Conservation (phyloP, 2,797 vertebrate genomes). For the Fratercula arctica region DNA sequence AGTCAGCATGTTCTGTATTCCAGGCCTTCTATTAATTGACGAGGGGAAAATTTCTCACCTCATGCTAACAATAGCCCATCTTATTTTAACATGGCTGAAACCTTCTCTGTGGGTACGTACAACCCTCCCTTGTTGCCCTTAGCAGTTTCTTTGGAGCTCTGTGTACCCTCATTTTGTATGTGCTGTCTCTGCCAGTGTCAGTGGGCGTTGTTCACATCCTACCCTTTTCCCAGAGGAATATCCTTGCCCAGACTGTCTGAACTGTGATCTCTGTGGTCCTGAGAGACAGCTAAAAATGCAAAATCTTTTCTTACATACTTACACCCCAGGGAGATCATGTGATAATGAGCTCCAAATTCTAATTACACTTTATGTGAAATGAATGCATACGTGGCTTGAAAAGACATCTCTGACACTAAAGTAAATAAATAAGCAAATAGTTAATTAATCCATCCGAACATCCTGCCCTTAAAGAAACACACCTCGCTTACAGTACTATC, state of each 20-base stretch:
- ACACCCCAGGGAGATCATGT: background rate
- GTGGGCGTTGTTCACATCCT: background rate
- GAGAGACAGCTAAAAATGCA: background rate
- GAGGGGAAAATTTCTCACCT: conserved; percentile 37
- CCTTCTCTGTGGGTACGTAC: background rate
- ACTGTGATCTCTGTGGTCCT: background rate
- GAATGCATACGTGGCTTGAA: background rate
- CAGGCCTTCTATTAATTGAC: conserved; percentile 27
- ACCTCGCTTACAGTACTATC: background rate
- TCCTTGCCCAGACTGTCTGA: background rate
- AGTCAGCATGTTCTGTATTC: conserved; percentile 44
- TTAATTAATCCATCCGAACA: background rate
- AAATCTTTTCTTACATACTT: background rate
- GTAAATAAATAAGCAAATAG: background rate
- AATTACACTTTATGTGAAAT: background rate
- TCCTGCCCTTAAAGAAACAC: background rate
- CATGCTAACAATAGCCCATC: background rate
- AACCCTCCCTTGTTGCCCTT: background rate
- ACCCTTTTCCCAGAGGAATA: background rate
- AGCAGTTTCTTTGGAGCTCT: background rate
- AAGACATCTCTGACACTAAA: background rate
- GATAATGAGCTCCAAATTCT: background rate
- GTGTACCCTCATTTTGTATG: background rate
- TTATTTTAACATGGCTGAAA: conserved; percentile 42
- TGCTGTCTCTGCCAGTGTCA: background rate